phyloP scores from a whole-genome alignment of 2,888 invertebrate species.

The Cephus spinipes region DNA sequence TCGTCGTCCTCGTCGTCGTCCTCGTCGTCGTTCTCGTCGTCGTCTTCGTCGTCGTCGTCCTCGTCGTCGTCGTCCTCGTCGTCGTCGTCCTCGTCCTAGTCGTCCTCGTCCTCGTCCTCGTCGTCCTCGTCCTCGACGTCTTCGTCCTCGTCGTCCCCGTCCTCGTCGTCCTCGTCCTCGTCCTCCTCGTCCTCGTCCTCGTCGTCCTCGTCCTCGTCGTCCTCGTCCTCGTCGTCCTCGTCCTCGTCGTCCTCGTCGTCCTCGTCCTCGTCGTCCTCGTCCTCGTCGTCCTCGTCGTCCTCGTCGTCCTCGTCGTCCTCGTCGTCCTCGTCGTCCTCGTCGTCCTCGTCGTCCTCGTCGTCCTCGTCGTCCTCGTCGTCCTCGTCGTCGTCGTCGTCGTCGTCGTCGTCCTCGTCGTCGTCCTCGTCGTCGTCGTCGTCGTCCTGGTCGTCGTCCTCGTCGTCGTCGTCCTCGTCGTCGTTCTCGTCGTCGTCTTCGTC shows the following conservation, averaged over 20 bases:
- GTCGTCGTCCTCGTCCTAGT: too few relatives aligned
- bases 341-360: background rate
- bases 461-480: background rate
- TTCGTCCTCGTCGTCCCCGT: too few relatives aligned
- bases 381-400: background rate
- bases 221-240: constrained; percentile 1
- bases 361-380: background rate
- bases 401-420: background rate
- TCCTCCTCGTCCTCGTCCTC: background rate
- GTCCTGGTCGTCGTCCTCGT: background rate
- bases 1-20: too few relatives aligned
- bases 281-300: background rate
- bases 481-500: too few relatives aligned
- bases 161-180: too few relatives aligned
- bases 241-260: background rate
- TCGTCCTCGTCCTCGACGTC: too few relatives aligned
- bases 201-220: constrained; percentile 1
- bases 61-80: too few relatives aligned
- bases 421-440: background rate
- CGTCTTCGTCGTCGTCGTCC: too few relatives aligned
- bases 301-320: constrained; percentile 1
- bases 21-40: too few relatives aligned
- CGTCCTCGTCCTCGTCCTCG: too few relatives aligned
- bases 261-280: constrained; percentile 1
- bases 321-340: background rate